A percentile compares a stretch with the other conserved stretches of the same genome.
Evolutionary conservation across 2,797 vertebrate genomes (phyloP).

Genomic region (Meriones psammophilus): DNA sequence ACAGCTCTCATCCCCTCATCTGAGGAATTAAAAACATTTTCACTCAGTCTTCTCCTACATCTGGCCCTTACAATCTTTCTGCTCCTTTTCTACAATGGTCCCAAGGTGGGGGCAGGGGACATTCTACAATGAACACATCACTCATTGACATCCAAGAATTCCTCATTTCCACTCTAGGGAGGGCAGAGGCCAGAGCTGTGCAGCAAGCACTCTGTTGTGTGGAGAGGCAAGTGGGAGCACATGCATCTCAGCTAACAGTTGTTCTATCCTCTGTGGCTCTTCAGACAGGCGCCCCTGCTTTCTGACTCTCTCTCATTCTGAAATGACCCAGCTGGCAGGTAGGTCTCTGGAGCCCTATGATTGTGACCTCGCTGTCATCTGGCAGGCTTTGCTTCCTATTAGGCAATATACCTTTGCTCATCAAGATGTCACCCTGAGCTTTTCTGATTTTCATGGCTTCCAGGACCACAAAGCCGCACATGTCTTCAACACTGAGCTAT

Average conservation of each 20-base stretch:
- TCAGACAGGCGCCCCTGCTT: not conserved
- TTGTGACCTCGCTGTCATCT: not conserved
- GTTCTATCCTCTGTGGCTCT: not conserved
- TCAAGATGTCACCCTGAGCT: not conserved
- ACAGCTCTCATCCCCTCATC: no score
- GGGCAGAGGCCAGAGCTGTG: no score
- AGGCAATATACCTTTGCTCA: not conserved
- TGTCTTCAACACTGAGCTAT: not conserved
- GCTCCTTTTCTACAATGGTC: not conserved
- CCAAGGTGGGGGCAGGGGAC: not conserved
- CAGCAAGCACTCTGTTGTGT: rapidly evolving
- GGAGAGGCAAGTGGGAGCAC: rapidly evolving
- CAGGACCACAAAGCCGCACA: not conserved
- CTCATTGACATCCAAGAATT: not conserved
- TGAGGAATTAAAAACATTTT: no score
- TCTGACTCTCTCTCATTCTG: not conserved
- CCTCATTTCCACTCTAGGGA: no score
- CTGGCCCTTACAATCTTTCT: no score
- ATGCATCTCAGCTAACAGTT: not conserved
- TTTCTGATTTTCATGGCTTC: not conserved
- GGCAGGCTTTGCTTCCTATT: not conserved
- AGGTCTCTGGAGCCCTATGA: not conserved
- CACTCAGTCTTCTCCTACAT: no score
- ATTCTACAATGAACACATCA: not conserved
- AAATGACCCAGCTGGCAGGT: not conserved